These are phyloP conservation scores for Parambassis ranga DNA, from an alignment of 2,797 vertebrate genomes.

Conservation along the genomic window DNA sequence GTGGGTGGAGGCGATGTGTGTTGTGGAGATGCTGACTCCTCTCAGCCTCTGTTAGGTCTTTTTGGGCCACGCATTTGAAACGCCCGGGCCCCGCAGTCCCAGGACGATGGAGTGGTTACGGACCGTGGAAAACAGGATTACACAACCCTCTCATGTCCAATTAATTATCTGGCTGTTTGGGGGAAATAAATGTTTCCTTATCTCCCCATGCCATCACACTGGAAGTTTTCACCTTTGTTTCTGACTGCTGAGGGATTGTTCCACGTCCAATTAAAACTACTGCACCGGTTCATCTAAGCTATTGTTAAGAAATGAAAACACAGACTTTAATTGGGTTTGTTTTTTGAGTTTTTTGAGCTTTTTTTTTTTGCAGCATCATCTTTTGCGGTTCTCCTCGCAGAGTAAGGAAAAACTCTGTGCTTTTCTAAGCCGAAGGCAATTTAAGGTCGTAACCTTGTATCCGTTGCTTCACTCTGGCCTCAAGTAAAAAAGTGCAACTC, in stretches of 20 bases:
- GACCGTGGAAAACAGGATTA: constrained; percentile 66
- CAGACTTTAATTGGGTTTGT: constrained; percentile 42
- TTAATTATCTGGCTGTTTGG: constrained; percentile 71
- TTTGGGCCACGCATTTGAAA: constrained; percentile 47
- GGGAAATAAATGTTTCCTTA: constrained; percentile 55
- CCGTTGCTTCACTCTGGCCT: constrained; percentile 38
- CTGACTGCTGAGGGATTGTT: constrained; percentile 11
- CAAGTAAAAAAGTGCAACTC: constrained; percentile 30
- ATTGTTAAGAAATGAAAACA: constrained; percentile 18
- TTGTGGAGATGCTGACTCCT: constrained; percentile 7
- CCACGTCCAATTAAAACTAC: constrained; percentile 51
- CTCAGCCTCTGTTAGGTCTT: constrained; percentile 32
- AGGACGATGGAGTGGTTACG: constrained; percentile 39
- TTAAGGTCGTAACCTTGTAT: constrained; percentile 47
- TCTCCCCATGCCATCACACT: constrained; percentile 33
- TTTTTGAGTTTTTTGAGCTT: not conserved
- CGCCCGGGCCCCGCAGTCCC: constrained; percentile 18
- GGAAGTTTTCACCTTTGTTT: constrained; percentile 29
- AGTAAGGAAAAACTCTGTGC: constrained; percentile 12
- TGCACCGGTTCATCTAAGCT: constrained; percentile 12
- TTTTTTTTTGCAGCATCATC: constrained; percentile 14
- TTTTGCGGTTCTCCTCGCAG: constrained; percentile 35
- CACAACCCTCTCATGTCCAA: constrained; percentile 55
- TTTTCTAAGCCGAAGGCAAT: constrained; percentile 39
- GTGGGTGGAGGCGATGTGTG: not conserved